Percentiles rank a stretch among this genome's conserved stretches.
Conservation (phyloP, 2,888 invertebrate species). For the Halictus ligatus region DNA sequence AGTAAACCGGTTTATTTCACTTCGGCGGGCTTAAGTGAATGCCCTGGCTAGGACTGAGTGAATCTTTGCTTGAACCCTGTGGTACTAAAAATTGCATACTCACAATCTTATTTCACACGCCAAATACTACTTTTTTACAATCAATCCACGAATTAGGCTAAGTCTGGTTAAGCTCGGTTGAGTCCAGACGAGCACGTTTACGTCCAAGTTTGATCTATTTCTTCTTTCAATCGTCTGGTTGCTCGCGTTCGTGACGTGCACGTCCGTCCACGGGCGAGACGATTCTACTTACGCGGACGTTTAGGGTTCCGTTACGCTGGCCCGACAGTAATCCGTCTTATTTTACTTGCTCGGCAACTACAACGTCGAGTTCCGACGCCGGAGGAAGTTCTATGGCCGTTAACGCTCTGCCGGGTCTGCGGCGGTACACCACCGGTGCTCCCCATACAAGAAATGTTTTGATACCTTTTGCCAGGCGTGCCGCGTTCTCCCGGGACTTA, state of each 20-base stretch:
- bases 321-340: conserved; percentile 1
- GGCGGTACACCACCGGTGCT: neutral
- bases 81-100: too few relatives aligned
- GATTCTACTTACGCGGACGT: neutral
- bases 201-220: neutral
- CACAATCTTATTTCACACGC: too few relatives aligned
- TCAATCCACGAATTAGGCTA: too few relatives aligned
- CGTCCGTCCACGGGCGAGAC: neutral
- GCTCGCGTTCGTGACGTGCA: neutral
- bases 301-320: neutral
- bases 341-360: conserved; percentile 8
- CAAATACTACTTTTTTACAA: too few relatives aligned
- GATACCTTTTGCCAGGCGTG: conserved; percentile 2
- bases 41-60: too few relatives aligned
- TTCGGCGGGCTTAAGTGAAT: too few relatives aligned
- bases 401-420: neutral
- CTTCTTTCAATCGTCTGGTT: neutral
- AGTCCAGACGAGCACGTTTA: neutral
- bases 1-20: neutral
- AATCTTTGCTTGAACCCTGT: too few relatives aligned
- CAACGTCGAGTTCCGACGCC: neutral
- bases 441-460: conserved; percentile 9
- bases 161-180: neutral
- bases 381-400: neutral
- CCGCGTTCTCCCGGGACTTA: neutral